A percentile compares a stretch with the other conserved stretches of the same genome.
These are phyloP conservation scores for Drosophila infuscata DNA, from an alignment of 2,888 invertebrate genomes.

Conservation along the genomic window DNA sequence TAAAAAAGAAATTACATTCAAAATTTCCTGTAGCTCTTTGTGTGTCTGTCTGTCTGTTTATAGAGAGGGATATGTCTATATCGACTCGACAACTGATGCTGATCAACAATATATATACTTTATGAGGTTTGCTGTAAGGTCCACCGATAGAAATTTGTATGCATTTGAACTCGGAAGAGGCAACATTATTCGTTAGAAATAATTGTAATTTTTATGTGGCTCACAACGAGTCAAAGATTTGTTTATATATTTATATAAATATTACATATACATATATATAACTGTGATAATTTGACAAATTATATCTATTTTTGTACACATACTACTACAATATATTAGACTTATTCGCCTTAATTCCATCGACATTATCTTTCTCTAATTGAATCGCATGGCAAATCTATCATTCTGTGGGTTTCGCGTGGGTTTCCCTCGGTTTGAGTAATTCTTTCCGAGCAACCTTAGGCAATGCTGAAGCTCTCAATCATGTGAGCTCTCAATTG, in stretches of 20 bases:
- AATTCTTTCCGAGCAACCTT: conserved; percentile 52
- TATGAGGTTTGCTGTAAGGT: not conserved
- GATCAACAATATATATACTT: not conserved
- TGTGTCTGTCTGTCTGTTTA: not conserved
- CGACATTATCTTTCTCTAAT: conserved; percentile 55
- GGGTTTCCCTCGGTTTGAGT: conserved; percentile 41
- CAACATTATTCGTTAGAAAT: not conserved
- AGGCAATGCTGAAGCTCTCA: conserved; percentile 65
- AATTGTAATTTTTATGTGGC: not conserved
- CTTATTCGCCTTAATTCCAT: not conserved
- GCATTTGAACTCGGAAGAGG: not conserved
- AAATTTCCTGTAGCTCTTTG: not conserved
- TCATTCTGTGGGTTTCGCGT: conserved; percentile 42
- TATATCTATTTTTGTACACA: not conserved
- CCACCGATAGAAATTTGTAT: not conserved
- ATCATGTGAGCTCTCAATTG: conserved; percentile 62
- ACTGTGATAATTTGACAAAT: not conserved
- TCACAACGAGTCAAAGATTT: not conserved
- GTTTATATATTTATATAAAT: not conserved
- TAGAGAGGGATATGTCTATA: not conserved
- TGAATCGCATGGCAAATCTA: conserved; percentile 64
- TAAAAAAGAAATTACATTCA: not conserved
- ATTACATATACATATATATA: not conserved
- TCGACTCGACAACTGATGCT: not conserved
- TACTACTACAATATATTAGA: not conserved